Conservation (phyloP, 2,888 invertebrate genomes). For the Lycaena phlaeas region DNA sequence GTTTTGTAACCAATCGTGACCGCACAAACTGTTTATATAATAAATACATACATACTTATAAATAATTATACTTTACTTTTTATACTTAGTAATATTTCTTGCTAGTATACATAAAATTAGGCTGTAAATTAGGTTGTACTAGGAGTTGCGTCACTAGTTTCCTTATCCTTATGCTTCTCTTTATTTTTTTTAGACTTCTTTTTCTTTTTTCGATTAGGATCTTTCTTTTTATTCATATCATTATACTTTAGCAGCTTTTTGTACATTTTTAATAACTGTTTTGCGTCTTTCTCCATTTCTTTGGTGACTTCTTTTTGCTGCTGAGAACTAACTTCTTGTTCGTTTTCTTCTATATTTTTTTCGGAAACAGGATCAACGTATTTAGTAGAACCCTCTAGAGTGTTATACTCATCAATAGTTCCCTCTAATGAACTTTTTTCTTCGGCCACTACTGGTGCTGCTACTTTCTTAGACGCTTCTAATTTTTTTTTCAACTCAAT, state of each 20-base stretch:
- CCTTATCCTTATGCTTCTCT: slow-evolving; percentile 14
- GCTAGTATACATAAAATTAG: no score
- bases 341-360: slow-evolving; percentile 17
- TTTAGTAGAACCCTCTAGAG: slow-evolving; percentile 44
- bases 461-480: slow-evolving; percentile 32
- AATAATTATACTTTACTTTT: no score
- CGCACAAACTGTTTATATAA: no score
- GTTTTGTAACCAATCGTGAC: no score
- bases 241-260: slow-evolving; percentile 56
- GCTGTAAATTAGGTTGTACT: no score
- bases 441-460: slow-evolving; percentile 23
- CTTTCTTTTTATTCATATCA: slow-evolving; percentile 38
- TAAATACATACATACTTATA: no score
- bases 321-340: slow-evolving; percentile 14
- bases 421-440: slow-evolving; percentile 40
- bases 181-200: slow-evolving; percentile 38
- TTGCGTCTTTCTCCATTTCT: slow-evolving; percentile 57
- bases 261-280: slow-evolving; percentile 61
- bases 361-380: slow-evolving; percentile 46
- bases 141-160: not conserved
- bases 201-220: slow-evolving; percentile 43
- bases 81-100: no score
- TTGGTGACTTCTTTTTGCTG: slow-evolving; percentile 21
- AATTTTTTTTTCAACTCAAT: slow-evolving; percentile 55
- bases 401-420: slow-evolving; percentile 72